Conservation (phyloP, 2,888 invertebrate genomes). For the Anticlea derivata region DNA sequence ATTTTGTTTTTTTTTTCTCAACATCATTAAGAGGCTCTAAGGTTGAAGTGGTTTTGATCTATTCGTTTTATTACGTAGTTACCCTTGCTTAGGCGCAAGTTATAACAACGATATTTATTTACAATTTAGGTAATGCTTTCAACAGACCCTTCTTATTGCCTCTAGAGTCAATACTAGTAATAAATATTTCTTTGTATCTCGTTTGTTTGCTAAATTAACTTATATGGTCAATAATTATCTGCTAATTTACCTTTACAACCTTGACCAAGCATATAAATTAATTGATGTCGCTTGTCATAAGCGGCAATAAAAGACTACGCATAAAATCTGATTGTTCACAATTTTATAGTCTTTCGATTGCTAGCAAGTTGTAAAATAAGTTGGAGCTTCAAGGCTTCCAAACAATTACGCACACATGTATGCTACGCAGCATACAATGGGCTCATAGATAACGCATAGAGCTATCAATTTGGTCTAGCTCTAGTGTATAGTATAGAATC, state of each 20-base stretch:
- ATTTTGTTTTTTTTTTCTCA: constrained; percentile 68
- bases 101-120: constrained; percentile 55
- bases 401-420: constrained; percentile 56
- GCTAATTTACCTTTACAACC: constrained; percentile 44
- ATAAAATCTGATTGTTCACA: constrained; percentile 69
- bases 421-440: constrained; percentile 51
- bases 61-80: constrained; percentile 77
- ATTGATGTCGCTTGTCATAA: constrained; percentile 58
- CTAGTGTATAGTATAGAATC: constrained; percentile 65
- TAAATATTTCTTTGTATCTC: constrained; percentile 45
- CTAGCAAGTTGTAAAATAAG: constrained; percentile 70
- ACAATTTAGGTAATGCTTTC: constrained; percentile 51
- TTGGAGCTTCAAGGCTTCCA: constrained; percentile 55
- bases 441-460: constrained; percentile 64
- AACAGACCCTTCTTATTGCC: constrained; percentile 58
- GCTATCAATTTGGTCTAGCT: constrained; percentile 75
- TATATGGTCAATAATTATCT: constrained; percentile 30
- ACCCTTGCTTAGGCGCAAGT: too few species aligned
- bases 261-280: constrained; percentile 69
- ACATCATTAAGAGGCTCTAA: constrained; percentile 64
- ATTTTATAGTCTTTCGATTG: constrained; percentile 72
- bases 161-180: constrained; percentile 28
- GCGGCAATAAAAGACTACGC: constrained; percentile 59
- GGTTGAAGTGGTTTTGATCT: constrained; percentile 67
- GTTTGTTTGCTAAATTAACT: constrained; percentile 30